A percentile compares a stretch with the other conserved stretches of the same genome.
phyloP scores from a whole-genome alignment of 2,113 vertebrate species.

The Phrynocephalus versicolor region DNA sequence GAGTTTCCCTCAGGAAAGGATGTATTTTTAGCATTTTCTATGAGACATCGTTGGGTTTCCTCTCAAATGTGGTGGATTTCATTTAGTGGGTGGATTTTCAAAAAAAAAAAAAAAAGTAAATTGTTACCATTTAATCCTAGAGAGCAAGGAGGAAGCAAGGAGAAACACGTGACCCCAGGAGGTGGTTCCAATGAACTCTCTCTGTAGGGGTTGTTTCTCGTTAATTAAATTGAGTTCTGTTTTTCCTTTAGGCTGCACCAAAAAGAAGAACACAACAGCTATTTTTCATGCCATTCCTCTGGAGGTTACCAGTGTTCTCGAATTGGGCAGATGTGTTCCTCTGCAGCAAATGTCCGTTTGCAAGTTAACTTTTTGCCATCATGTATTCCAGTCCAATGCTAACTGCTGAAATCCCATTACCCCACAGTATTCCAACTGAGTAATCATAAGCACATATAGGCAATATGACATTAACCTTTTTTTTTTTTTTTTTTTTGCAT shows the following conservation, averaged over 20 bases:
- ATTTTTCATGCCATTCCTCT: not conserved
- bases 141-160: conserved; percentile 37
- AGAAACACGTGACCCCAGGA: conserved; percentile 14
- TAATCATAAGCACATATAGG: conserved; percentile 53
- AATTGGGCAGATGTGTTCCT: conserved; percentile 10
- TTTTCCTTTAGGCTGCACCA: not conserved
- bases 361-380: conserved; percentile 22
- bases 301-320: conserved; percentile 19
- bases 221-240: not conserved
- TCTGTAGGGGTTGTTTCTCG: conserved; percentile 1
- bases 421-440: conserved; percentile 32
- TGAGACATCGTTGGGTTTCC: conserved; percentile 14
- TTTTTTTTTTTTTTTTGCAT: not conserved
- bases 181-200: not conserved
- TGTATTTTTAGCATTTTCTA: not conserved
- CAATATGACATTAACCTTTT: conserved; percentile 51
- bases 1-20: conserved; percentile 11
- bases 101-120: conserved; percentile 13
- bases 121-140: conserved; percentile 7
- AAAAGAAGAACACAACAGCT: not conserved
- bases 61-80: conserved; percentile 3
- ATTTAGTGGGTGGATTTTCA: conserved; percentile 40
- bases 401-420: conserved; percentile 3
- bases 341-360: not conserved
- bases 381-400: not conserved